These are phyloP conservation scores for Chelidonichthys spinosus DNA, from an alignment of 2,797 vertebrate species.

Conservation along the genomic window DNA sequence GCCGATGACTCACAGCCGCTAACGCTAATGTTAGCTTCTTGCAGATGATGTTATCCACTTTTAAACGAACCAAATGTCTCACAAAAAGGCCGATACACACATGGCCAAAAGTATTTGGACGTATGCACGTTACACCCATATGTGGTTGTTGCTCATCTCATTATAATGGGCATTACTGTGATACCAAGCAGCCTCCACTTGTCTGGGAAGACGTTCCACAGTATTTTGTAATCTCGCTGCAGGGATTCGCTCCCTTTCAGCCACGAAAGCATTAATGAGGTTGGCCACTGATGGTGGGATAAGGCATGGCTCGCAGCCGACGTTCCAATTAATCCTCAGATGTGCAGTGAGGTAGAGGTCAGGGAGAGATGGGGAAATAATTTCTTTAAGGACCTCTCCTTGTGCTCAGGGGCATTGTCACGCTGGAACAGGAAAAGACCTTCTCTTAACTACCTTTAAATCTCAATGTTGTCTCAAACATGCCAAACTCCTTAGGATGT, in stretches of 20 bases:
- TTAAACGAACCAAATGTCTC: background rate
- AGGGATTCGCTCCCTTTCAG: conserved; percentile 8
- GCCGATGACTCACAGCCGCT: background rate
- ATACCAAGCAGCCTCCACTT: conserved; percentile 8
- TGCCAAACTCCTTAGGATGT: background rate
- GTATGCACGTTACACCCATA: background rate
- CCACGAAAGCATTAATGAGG: background rate
- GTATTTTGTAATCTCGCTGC: background rate
- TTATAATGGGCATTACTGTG: background rate
- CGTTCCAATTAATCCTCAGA: conserved; percentile 12
- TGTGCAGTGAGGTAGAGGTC: conserved; percentile 20
- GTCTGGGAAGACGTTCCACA: background rate
- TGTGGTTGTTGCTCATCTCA: background rate
- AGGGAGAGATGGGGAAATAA: background rate
- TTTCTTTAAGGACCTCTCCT: background rate
- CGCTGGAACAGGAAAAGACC: background rate
- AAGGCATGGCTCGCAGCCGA: conserved; percentile 5
- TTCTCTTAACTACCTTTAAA: background rate
- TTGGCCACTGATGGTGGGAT: conserved; percentile 3
- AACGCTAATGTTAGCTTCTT: background rate
- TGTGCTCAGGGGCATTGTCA: background rate
- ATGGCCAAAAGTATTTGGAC: background rate
- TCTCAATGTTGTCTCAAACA: background rate
- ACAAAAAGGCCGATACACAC: too few relatives aligned
- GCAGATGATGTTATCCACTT: background rate